Evolutionary conservation across 2,113 vertebrate genomes (phyloP), one percentile per base, ranked within the genome.

Genomic region (Rutilus rutilus): DNA sequence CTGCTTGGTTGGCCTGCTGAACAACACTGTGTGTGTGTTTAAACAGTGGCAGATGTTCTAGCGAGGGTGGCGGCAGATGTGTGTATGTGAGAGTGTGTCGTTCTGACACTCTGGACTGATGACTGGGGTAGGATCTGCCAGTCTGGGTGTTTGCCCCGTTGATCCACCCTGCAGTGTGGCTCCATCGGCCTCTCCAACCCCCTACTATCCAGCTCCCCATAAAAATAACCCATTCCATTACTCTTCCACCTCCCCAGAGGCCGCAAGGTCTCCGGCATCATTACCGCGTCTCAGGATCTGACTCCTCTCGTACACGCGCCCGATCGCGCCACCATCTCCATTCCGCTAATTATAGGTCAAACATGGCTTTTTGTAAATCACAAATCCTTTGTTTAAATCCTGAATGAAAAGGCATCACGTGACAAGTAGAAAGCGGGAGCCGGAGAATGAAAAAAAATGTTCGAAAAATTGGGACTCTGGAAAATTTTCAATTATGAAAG

Each of bases 141-240:
- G 85, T 82, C 45, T 87, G 78, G 71, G 81, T 78, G 59, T 76
- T 62, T 64, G 83, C 90, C 85, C 59, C 27, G 12, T 60, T 50
- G 74, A 67, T 87, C 67, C 88, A 87, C 75, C 88, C 86, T 47
- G 64, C 74, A 76, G 86, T 62, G 86, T 12, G 75, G 54, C 83
- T 82, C 65, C 45, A 71, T 69, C 15, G 85, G 79, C 78, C 54
- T 19, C 30, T 78, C 83, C 54, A 82, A 79, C 57, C 86, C 83
- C 86, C 86, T 78, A 60, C 86, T 69, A 87, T 90, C 84, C 84
- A 84, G 86, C 87, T 88, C 74, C 83, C 86, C 78, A 91, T 98
- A 99, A 98, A 99, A 98, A 99, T 97, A 98, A 97, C 96, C 97
- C 95, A 96, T 97, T 97, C 97, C 97, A 99, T 99, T 98, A 98